These are phyloP conservation scores for Trichogramma pretiosum DNA, from an alignment of 1,140 invertebrate genomes.

Conservation along the genomic window DNA sequence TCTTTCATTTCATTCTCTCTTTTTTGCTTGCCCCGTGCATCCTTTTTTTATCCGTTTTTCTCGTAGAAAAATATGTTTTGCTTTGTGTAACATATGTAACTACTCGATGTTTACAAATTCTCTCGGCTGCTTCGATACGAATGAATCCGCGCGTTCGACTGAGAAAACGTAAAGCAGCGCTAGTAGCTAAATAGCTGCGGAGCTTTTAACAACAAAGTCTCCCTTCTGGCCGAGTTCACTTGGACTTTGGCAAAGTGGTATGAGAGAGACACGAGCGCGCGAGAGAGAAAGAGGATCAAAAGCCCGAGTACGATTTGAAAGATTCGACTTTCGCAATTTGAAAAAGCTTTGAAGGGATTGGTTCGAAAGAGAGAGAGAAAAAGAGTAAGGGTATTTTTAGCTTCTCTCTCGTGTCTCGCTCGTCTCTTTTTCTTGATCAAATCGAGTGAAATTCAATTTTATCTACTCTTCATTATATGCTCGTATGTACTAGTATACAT, in stretches of 20 bases:
- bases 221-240: constrained; percentile 9
- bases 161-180: constrained; percentile 19
- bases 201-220: constrained; percentile 15
- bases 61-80: no score
- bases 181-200: no score
- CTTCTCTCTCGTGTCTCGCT: background rate
- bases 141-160: no score
- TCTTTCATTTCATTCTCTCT: constrained; percentile 10
- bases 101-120: no score
- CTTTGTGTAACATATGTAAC: no score
- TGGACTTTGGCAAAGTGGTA: no score
- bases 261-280: background rate
- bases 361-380: no score
- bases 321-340: constrained; percentile 20
- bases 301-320: constrained; percentile 8
- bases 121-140: no score
- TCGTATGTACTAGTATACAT: no score
- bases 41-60: no score
- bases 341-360: constrained; percentile 19
- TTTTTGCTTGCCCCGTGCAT: no score
- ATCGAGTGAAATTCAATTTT: constrained; percentile 20
- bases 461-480: constrained; percentile 16
- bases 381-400: no score
- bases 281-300: constrained; percentile 10
- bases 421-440: background rate